phyloP scores from a whole-genome alignment of 2,888 invertebrate species.

The Daptonema setosum region DNA sequence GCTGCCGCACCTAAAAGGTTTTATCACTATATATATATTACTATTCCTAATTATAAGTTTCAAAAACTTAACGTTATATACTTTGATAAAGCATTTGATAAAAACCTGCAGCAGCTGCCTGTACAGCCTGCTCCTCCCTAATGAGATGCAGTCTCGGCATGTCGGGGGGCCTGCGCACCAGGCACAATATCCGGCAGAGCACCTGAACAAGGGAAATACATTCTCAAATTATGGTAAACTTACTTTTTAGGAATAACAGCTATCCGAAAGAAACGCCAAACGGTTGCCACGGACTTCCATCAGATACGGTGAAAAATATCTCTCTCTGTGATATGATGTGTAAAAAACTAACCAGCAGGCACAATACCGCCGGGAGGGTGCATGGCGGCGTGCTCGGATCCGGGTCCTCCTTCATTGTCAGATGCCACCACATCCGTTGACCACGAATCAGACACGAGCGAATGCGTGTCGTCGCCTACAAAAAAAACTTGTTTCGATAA shows the following conservation, averaged over 20 bases:
- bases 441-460: conserved; percentile 93
- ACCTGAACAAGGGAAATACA: conserved; percentile 1
- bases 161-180: conserved; percentile 3
- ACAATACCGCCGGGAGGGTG: conserved; percentile 5
- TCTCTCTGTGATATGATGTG: too few relatives aligned
- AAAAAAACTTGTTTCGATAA: not conserved
- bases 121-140: conserved; percentile 4
- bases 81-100: not conserved
- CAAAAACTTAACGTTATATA: not conserved
- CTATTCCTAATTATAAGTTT: too few relatives aligned
- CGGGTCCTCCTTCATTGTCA: conserved; percentile 51
- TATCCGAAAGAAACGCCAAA: too few relatives aligned
- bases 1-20: conserved; percentile 12
- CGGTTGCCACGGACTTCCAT: too few relatives aligned
- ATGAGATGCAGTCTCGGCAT: conserved; percentile 7
- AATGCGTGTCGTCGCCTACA: conserved; percentile 76
- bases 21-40: too few relatives aligned
- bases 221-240: not conserved
- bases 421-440: conserved; percentile 90
- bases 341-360: too few relatives aligned
- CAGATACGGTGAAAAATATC: too few relatives aligned
- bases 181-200: conserved; percentile 9
- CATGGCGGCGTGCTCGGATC: not conserved
- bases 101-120: not conserved
- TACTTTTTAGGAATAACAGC: too few relatives aligned